Base-by-base conservation (phyloP, 2,888 invertebrate genomes). In the Flabesymbios commensalis region DNA sequence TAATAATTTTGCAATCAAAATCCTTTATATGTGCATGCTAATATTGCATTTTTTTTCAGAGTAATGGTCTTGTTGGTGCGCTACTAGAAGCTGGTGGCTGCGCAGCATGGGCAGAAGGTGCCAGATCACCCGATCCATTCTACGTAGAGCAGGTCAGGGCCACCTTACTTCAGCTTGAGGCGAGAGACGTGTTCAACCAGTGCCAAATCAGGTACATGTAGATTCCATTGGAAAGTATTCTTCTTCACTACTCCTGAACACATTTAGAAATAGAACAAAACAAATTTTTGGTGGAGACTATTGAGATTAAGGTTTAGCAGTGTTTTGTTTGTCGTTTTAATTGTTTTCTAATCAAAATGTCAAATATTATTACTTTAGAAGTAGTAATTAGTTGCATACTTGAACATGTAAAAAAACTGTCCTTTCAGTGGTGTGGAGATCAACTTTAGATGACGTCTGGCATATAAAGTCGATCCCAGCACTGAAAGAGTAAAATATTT, bases 61-160 rank as follows among this genome's bases (percentile, higher is more conserved):
- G 77, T 57, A 77, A 80, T 62, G 75, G 73, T 58, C 56, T 81
- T 47, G 62, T 81, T 59, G 73, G 72, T 51, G 75, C 75, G 33
- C 56, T 81, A 42, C 60, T 82, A 31, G 81, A 81, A 67, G 73
- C 76, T 29, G 79, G 80, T 24, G 80, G 79, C 5, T 79, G 78
- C 64, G 69, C 78, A 19, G 65, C 65, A 10, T 65, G 62, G 55
- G 73, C 66, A 3, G 72, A 71, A 41, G 78, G 75, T 3, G 59
- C 71, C 33, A 72, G 73, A 1, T 88, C 89, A 0, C 92, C 92
- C 0, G 90, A 92, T 63, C 88, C 90, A 1, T 91, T 93, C 82
- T 92, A 93, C 74, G 91, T 94, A 0, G 93, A 94, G 83, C 94
- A 94, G 82, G 93, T 91, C 54, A 91, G 92, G 79, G 91, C 92